Evolutionary conservation across 2,113 vertebrate species (phyloP), one percentile per base, ranked within the genome.

Genomic region (Lipophrys pholis): DNA sequence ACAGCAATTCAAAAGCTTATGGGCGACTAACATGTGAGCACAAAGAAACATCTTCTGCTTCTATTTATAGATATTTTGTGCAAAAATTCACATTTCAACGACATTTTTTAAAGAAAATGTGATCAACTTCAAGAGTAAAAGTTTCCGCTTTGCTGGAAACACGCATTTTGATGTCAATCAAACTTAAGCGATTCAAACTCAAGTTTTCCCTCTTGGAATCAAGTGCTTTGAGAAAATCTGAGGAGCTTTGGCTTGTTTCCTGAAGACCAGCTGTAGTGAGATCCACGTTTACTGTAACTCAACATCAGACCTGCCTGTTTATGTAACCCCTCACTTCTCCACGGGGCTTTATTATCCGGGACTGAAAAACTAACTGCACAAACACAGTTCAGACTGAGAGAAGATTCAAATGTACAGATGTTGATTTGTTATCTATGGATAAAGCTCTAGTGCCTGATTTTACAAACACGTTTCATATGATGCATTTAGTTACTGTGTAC

Each of bases 221-320:
- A 30, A 30, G 21, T 30, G 21, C 4, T 30, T 30, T 30, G 21
- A 30, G 21, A 30, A 30, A 30, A 30, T 30, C 21, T n/a, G n/a
- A n/a, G 9, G 15, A 49, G 61, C 49, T 36, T 54, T 73, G 77
- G 53, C 68, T 36, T 1, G 1, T 36, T 56, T 52, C 39, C 57
- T 50, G 5, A 6, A 56, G 57, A 65, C 30, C 65, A 80, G 64
- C 76, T 80, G 73, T 42, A 60, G 57, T 35, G 36, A 45, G 16
- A 48, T 76, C 54, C 45, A 56, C 57, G 30, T 65, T 68, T 65
- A 72, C 54, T 71, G 78, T 67, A 71, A 71, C 12, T 40, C n/a
- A 40, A 6, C 38, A 60, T 56, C 49, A 67, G 53, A 14, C 39
- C 57, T 76, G 43, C 49, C 14, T 2, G 1, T 65, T 72, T 15